Base-by-base conservation (phyloP, 2,888 invertebrate species). In the Fragum fragum region DNA sequence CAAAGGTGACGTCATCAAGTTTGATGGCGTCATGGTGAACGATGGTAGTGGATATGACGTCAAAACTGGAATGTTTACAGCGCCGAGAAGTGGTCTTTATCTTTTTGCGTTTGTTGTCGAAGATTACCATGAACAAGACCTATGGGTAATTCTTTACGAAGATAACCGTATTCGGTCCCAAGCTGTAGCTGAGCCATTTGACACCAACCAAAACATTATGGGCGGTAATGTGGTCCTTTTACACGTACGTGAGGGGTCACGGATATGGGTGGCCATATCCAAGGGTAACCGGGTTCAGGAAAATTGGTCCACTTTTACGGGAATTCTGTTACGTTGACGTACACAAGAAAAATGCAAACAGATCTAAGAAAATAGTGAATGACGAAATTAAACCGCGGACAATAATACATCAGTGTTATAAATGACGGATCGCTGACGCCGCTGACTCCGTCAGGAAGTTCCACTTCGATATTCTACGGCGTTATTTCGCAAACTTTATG, bases 121-220 rank as follows among this genome's bases (percentile, higher is more conserved):
- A 61, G 61, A 61, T 18, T 61, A 29, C 32, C 61, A 61, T 26
- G 61, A 61, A 29, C 61, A 61, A 29, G 61, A 61, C 18, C 61
- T 61, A 11, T 61, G 61, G 61, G 61, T 29, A 6, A 11, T 26
- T 26, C 61, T 61, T n/a, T 28, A 26, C 14, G 16, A 61, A 29
- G 32, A 61, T 61, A n/a, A n/a, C 11, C 18, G 11, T 14, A 61
- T 61, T 3, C 61, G 61, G 29, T 18, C 61, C 3, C 9, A 61
- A 29, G 61, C 61, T 16, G 61, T 61, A 7, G 61, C 61, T 9
- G 61, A 61, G n/a, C 61, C 61, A 7, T 61, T 29, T 29, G 32
- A 23, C 11, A 9, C 23, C 6, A 28, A 28, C 29, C 61, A 61
- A 16, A 61, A 61, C 32, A 29, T n/a, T 7, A 28, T 29, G 32